Base-by-base conservation (phyloP, 2,797 vertebrate genomes). In the Cheirogaleus major region DNA sequence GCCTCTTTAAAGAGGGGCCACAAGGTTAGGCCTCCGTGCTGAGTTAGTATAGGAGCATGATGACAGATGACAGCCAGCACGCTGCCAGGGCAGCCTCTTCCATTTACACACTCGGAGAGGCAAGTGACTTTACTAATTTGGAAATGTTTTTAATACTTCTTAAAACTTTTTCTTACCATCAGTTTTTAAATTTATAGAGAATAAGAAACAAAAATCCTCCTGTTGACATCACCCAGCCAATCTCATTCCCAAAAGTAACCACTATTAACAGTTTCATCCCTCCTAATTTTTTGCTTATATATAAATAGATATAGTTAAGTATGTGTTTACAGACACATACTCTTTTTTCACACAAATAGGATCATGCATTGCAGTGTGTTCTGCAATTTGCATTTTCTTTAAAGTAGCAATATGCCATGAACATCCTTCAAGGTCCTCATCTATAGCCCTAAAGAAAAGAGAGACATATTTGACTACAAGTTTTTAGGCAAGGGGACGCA, bases 401-500 rank as follows among this genome's bases (percentile, higher is more conserved):
- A 83, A 61, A 25, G 73, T 91, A 65, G 27, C 20, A 69, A 30
- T 90, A 22, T n/a, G 20, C 52, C n/a, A 45, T 22, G n/a, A 50
- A 61, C 30, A 45, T 82, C 8, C 38, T 91, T 84, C 61, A 22
- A 50, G 50, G 22, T 72, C 57, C 73, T 73, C 59, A 43, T 20
- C 9, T 57, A 38, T 12, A 69, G 41, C 61, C 57, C 30, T 50
- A 48, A 92, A 75, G 45, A 72, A 82, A 82, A 88, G 57, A 61
- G 20, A 55, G 41, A 84, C 6, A 30, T 52, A 30, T 35, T 65
- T 75, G 25, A 85, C 7, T 52, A 25, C 30, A 14, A n/a, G 18
- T 52, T 95, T 80, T 84, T 90, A 95, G 70, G 17, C 27, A 93
- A 69, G 91, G 41, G 7, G 73, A 67, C 91, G 63, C 59, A 63